These are phyloP conservation scores for Pomacea canaliculata DNA, from an alignment of 2,888 invertebrate genomes.

Conservation along the genomic window DNA sequence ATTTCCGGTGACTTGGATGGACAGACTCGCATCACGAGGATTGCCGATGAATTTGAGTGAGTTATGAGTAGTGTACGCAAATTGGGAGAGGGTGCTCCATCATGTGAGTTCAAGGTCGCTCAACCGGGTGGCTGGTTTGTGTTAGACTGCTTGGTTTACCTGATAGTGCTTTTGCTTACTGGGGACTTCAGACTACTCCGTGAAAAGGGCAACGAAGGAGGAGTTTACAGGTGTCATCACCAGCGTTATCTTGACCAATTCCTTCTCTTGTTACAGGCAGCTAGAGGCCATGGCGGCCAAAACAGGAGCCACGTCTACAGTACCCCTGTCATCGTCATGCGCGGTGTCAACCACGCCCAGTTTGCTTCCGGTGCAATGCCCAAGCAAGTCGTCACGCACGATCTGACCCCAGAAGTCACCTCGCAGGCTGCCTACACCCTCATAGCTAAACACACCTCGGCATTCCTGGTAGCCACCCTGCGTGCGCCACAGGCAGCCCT, in stretches of 20 bases:
- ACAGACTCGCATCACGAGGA: constrained; percentile 49
- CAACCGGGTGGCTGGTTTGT: too few relatives aligned
- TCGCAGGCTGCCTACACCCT: constrained; percentile 37
- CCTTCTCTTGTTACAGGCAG: constrained; percentile 28
- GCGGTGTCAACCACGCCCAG: constrained; percentile 47
- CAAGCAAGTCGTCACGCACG: constrained; percentile 39
- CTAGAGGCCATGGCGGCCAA: constrained; percentile 26
- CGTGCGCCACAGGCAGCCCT: neutral
- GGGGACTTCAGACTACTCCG: too few relatives aligned
- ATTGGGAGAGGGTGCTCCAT: too few relatives aligned
- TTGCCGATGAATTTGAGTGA: constrained; percentile 49
- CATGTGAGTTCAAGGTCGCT: too few relatives aligned
- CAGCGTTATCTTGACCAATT: too few relatives aligned
- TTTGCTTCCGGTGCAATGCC: constrained; percentile 54
- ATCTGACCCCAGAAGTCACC: constrained; percentile 44
- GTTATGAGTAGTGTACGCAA: neutral
- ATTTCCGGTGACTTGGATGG: constrained; percentile 60
- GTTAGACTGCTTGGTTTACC: too few relatives aligned
- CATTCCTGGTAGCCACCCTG: constrained; percentile 40
- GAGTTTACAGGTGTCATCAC: too few relatives aligned
- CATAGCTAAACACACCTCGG: constrained; percentile 41
- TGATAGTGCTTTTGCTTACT: too few relatives aligned
- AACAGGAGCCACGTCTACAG: constrained; percentile 33
- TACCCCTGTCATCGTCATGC: constrained; percentile 49
- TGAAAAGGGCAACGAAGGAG: too few relatives aligned